Evolutionary conservation across 2,797 vertebrate genomes (phyloP), one percentile per base, ranked within the genome.

Genomic region (Xenentodon cancila): DNA sequence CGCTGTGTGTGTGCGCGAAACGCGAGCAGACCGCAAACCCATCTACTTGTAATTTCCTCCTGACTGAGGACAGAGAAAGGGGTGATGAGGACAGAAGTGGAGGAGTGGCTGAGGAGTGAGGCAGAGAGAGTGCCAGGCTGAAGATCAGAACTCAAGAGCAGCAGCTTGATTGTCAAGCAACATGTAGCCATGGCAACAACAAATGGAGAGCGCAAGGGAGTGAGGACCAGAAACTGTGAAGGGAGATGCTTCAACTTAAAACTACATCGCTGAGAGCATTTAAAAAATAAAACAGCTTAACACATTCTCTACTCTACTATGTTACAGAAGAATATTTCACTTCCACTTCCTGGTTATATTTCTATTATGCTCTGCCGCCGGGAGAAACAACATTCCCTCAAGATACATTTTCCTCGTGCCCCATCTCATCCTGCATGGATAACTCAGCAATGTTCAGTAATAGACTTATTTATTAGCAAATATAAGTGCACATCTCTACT

Each of bases 101-200:
- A 73, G 70, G 61, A 72, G 54, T 21, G 70, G 79, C 60, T 77
- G 77, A 64, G 75, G 51, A 75, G 64, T 52, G 71, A 75, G 55
- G 56, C 68, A 51, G 54, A 74, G 76, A 68, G 64, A 3, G 60
- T 81, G 67, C 59, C 61, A 45, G 63, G 64, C 60, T 72, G 68
- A 81, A 53, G 82, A 79, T 68, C 53, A 11, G 61, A 82, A 81
- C 75, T 88, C 79, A 80, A 90, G 74, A 88, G 81, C 22, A 18
- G 60, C 70, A 64, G 59, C 47, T 63, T 77, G 74, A 88, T 86
- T 72, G 59, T 83, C 79, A 86, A 89, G 88, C 82, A 85, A 88
- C 79, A 68, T 2, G 88, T 90, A 72, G 82, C 58, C 86, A 89
- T 91, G 72, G 88, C 80, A 90, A 91, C 87, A 53, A 71, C 69